These are phyloP conservation scores for Tiliqua scincoides DNA, from an alignment of 2,113 vertebrate genomes.

Conservation along the genomic window DNA sequence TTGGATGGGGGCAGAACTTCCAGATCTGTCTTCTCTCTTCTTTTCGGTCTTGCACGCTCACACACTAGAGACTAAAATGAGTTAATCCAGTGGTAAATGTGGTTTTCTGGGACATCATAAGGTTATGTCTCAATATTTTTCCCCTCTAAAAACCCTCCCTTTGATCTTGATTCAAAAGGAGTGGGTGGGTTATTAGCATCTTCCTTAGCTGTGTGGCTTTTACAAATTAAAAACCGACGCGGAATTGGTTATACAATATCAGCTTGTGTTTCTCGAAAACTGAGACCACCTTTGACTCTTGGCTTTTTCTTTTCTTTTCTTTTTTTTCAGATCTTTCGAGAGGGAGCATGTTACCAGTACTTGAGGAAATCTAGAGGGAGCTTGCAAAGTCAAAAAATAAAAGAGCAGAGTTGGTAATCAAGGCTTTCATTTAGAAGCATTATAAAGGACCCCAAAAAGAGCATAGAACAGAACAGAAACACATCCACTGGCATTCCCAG, in stretches of 20 bases:
- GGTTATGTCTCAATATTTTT: conserved; percentile 70
- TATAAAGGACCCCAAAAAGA: conserved; percentile 27
- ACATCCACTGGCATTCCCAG: not conserved
- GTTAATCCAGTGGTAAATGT: conserved; percentile 69
- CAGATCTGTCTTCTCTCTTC: conserved; percentile 15
- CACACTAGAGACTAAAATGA: conserved; percentile 54
- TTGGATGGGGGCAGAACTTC: conserved; percentile 43
- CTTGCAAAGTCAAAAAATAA: conserved; percentile 55
- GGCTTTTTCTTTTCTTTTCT: conserved; percentile 56
- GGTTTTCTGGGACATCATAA: conserved; percentile 73
- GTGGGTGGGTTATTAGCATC: conserved; percentile 59
- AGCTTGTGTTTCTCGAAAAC: conserved; percentile 60
- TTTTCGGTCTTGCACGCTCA: no score
- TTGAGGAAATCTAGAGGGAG: conserved; percentile 66
- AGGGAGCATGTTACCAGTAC: conserved; percentile 54
- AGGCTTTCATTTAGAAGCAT: conserved; percentile 53
- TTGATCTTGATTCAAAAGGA: conserved; percentile 75
- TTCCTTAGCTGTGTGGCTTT: conserved; percentile 68
- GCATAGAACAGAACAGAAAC: no score
- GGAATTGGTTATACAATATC: conserved; percentile 67
- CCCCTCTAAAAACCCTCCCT: conserved; percentile 53
- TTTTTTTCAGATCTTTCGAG: conserved; percentile 61
- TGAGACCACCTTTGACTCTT: conserved; percentile 72
- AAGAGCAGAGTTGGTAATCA: conserved; percentile 36
- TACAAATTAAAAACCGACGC: conserved; percentile 72